These are phyloP conservation scores for Candidula unifasciata DNA, from an alignment of 2,888 invertebrate genomes.

Conservation along the genomic window DNA sequence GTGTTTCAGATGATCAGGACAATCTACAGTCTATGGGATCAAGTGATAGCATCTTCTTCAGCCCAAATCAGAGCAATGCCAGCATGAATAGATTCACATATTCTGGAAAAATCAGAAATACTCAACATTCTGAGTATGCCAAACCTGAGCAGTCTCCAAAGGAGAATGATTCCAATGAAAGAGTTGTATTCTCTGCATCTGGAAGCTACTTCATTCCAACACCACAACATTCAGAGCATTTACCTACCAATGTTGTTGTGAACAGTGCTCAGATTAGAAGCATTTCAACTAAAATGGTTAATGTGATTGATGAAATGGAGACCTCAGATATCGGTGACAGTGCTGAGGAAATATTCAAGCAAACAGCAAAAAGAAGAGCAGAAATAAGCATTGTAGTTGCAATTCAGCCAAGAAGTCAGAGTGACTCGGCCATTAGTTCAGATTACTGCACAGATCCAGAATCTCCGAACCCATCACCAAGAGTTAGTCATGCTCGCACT, in stretches of 20 bases:
- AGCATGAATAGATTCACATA: background rate
- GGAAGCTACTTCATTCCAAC: background rate
- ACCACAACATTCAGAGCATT: conserved; percentile 11
- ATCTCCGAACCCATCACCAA: conserved; percentile 64
- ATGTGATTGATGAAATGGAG: background rate
- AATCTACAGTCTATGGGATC: conserved; percentile 31
- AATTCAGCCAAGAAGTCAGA: conserved; percentile 63
- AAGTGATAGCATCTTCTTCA: conserved; percentile 41
- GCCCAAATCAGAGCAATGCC: conserved; percentile 27
- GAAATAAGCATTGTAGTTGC: conserved; percentile 61
- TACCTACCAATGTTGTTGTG: background rate
- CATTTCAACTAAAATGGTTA: background rate
- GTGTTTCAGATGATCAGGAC: conserved; percentile 44
- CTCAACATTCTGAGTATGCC: conserved; percentile 60
- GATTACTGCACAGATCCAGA: conserved; percentile 71
- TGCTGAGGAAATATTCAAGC: conserved; percentile 31
- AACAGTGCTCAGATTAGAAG: background rate
- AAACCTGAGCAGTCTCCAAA: conserved; percentile 62
- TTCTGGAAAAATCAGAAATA: conserved; percentile 45
- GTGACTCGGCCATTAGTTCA: conserved; percentile 75
- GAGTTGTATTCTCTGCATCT: background rate
- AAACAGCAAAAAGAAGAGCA: conserved; percentile 15
- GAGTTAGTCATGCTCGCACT: conserved; percentile 25
- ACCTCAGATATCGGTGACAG: conserved; percentile 32
- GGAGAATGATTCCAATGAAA: conserved; percentile 6